Conservation (phyloP, 2,797 vertebrate genomes). For the Arctocebus calabarensis region DNA sequence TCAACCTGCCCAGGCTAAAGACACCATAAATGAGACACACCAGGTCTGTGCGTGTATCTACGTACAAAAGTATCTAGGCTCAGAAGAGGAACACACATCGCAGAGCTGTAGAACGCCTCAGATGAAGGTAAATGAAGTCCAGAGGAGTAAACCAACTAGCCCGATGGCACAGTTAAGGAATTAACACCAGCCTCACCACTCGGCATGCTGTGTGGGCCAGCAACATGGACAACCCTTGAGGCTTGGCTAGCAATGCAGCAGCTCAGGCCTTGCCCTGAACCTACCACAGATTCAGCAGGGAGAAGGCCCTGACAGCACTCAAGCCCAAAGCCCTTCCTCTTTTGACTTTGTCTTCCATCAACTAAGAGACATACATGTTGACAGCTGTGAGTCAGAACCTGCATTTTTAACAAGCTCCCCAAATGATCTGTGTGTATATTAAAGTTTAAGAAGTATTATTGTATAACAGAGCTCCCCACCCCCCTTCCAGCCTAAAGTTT, state of each 20-base stretch:
- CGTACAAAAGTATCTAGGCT: fast-evolving
- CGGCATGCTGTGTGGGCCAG: background rate
- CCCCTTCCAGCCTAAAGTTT: background rate
- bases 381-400: background rate
- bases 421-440: fast-evolving
- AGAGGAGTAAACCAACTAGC: background rate
- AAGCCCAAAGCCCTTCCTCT: background rate
- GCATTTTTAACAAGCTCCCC: background rate
- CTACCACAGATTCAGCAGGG: background rate
- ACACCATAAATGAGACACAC: fast-evolving
- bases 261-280: background rate
- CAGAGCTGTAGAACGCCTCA: background rate
- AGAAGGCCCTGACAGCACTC: background rate
- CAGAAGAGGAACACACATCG: background rate
- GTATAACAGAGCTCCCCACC: background rate
- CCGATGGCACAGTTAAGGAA: background rate
- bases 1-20: fast-evolving
- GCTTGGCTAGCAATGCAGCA: background rate
- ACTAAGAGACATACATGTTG: background rate
- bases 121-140: background rate
- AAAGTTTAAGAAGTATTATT: background rate
- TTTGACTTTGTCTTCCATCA: background rate
- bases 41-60: fast-evolving
- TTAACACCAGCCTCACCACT: too few relatives aligned
- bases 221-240: background rate